Conservation (phyloP, 2,113 vertebrate genomes). For the Litocranius walleri region DNA sequence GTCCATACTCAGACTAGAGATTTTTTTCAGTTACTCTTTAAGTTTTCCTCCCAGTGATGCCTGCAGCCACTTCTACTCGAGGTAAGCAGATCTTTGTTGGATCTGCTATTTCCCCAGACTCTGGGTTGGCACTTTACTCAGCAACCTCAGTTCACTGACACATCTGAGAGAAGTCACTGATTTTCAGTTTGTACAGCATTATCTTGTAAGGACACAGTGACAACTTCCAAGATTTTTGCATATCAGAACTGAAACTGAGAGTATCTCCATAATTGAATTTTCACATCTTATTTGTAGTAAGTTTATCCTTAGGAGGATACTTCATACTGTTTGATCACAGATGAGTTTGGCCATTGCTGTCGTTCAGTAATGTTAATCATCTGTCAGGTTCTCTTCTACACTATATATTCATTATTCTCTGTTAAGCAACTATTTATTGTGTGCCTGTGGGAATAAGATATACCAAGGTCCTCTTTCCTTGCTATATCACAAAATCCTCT, state of each 20-base stretch:
- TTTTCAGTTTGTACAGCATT: neutral
- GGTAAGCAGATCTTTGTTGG: neutral
- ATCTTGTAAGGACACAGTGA: neutral
- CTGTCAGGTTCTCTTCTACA: neutral
- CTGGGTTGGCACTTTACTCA: neutral
- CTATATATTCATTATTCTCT: neutral
- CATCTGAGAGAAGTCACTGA: neutral
- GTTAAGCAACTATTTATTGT: neutral
- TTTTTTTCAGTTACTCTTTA: neutral
- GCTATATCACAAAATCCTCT: neutral
- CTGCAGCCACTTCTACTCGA: neutral
- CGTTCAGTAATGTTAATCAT: neutral
- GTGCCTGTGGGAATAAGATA: neutral
- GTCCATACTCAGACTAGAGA: neutral
- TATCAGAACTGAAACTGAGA: neutral
- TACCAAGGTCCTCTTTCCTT: neutral
- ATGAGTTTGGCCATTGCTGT: neutral
- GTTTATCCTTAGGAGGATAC: neutral
- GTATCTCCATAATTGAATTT: neutral
- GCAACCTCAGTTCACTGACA: neutral
- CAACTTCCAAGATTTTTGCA: neutral
- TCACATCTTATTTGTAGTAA: neutral
- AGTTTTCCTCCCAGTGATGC: neutral
- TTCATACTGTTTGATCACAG: neutral
- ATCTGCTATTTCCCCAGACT: neutral